These are phyloP conservation scores for Blastobasis adustella DNA, from an alignment of 2,888 invertebrate species.

Conservation along the genomic window DNA sequence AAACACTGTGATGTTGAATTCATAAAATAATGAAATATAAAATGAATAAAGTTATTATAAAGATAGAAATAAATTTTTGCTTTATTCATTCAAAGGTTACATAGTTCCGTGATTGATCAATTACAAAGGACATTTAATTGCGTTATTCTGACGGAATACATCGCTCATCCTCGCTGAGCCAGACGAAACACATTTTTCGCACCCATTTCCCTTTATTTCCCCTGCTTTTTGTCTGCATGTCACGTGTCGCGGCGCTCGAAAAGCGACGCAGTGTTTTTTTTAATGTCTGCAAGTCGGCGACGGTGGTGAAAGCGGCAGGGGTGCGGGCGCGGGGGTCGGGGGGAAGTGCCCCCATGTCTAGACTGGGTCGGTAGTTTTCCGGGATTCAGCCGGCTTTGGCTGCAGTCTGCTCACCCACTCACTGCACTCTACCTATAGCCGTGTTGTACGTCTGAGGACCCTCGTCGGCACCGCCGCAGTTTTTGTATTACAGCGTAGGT, in stretches of 20 bases:
- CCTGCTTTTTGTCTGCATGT: slow-evolving; percentile 45
- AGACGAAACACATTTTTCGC: slow-evolving; percentile 16
- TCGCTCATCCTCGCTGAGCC: too few relatives aligned
- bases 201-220: slow-evolving; percentile 38
- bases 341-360: slow-evolving; percentile 74
- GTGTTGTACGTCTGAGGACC: slow-evolving; percentile 51
- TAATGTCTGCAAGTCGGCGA: slow-evolving; percentile 61
- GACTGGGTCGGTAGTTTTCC: slow-evolving; percentile 77
- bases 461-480: slow-evolving; percentile 57
- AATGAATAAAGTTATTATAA: too few relatives aligned
- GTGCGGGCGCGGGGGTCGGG: slow-evolving; percentile 32
- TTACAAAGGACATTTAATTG: too few relatives aligned
- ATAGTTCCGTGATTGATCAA: too few relatives aligned
- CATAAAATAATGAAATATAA: too few relatives aligned
- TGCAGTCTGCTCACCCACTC: slow-evolving; percentile 72
- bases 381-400: slow-evolving; percentile 70
- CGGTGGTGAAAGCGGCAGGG: slow-evolving; percentile 63
- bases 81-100: too few relatives aligned
- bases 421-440: slow-evolving; percentile 46
- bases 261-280: slow-evolving; percentile 60
- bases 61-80: too few relatives aligned
- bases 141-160: too few relatives aligned
- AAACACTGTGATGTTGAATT: too few relatives aligned
- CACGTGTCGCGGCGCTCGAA: slow-evolving; percentile 51
- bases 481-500: slow-evolving; percentile 51